Base-by-base conservation (phyloP, 2,888 invertebrate genomes). In the Pachymerium ferrugineum region DNA sequence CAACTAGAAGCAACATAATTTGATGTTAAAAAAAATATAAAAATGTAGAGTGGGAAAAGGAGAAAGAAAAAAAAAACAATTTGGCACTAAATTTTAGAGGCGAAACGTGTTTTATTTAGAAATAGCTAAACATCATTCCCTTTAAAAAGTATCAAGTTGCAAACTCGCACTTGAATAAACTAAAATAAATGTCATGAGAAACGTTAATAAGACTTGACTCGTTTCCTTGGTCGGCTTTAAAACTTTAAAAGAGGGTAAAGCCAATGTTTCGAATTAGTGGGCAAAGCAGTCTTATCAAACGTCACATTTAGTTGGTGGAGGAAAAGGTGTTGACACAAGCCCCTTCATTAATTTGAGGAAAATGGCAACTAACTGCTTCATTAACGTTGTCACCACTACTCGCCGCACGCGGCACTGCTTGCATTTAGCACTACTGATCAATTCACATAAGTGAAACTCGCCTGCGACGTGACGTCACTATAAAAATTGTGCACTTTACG, bases 251-350 rank as follows among this genome's bases (percentile, higher is more conserved):
- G 47, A 54, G 47, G 47, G 22, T 54, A 54, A 54, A 54, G 10
- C 47, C 47, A 54, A 54, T 54, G 47, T 54, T 54, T 22, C 47
- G 47, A 54, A 54, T 54, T 54, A 54, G 47, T 54, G 47, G 47
- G 47, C 47, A 54, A 54, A 54, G 47, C 47, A 54, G 47, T 54
- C 47, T 54, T 54, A 54, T 54, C 47, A 54, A 54, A 54, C 47
- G 47, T 54, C 47, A 54, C 47, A 22, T 54, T 54, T 54, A 54
- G 47, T 22, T 54, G 47, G 19, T 19, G 22, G 16, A 54, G 47
- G 47, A 54, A 54, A 54, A 54, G 47, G 47, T 54, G 47, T 54
- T 54, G 47, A 54, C 47, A 54, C 47, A 54, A 54, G 22, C 47
- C 47, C 47, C 47, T 54, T 54, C 47, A 54, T 54, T 54, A 54